These are phyloP conservation scores for Sarcoramphus papa DNA, from an alignment of 2,797 vertebrate genomes.

Conservation along the genomic window DNA sequence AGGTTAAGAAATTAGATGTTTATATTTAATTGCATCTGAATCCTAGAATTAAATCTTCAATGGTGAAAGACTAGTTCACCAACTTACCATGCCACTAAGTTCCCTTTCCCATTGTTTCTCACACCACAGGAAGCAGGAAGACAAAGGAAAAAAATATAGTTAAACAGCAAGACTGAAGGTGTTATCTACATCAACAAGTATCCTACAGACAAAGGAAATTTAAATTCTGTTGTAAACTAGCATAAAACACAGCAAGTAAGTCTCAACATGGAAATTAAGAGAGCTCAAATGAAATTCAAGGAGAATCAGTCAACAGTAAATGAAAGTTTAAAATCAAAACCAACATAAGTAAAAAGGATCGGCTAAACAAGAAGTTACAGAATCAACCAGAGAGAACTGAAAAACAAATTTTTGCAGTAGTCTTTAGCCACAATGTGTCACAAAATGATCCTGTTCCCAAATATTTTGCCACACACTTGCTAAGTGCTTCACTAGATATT, in stretches of 20 bases:
- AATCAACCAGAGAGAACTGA: background rate
- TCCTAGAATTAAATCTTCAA: background rate
- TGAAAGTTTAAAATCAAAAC: background rate
- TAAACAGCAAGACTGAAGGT: background rate
- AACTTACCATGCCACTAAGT: constrained; percentile 69
- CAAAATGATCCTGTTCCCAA: background rate
- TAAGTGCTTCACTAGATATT: background rate
- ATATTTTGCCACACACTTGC: background rate
- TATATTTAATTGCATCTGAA: background rate
- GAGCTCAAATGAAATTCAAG: background rate
- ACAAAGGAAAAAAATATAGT: constrained; percentile 65
- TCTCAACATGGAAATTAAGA: background rate
- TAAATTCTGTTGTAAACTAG: background rate
- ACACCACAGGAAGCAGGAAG: constrained; percentile 68
- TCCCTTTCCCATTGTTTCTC: constrained; percentile 69
- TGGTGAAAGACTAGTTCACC: constrained; percentile 43
- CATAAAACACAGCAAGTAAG: background rate
- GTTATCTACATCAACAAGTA: background rate
- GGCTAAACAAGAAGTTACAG: background rate
- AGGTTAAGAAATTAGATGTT: background rate
- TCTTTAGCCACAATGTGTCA: background rate
- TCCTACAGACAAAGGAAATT: background rate
- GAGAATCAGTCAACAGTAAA: background rate
- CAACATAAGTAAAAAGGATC: background rate
- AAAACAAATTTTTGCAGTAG: background rate